Evolutionary conservation across 2,888 invertebrate species (phyloP).

Genomic region (Nezara viridula): DNA sequence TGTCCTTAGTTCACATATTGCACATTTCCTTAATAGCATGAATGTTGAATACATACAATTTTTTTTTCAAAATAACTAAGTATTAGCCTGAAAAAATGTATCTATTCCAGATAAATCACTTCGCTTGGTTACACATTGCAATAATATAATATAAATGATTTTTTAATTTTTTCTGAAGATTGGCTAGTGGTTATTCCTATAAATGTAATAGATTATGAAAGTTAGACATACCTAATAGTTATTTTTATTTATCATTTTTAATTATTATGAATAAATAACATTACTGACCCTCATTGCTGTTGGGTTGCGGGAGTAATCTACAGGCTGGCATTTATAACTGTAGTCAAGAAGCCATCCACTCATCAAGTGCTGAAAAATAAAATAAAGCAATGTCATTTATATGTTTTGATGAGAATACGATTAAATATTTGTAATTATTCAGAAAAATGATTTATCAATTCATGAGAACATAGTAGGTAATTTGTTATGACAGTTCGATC

Average conservation of each 20-base stretch:
- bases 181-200: not conserved
- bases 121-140: too few relatives aligned
- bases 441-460: not conserved
- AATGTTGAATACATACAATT: too few relatives aligned
- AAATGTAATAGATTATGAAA: slow-evolving; percentile 32
- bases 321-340: slow-evolving; percentile 92
- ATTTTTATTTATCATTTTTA: not conserved
- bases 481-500: not conserved
- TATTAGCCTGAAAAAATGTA: too few relatives aligned
- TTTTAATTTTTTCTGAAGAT: not conserved
- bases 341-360: slow-evolving; percentile 94
- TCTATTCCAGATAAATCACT: too few relatives aligned
- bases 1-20: too few relatives aligned
- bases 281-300: slow-evolving; percentile 86
- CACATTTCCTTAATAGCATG: too few relatives aligned
- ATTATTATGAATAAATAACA: not conserved
- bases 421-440: not conserved
- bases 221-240: not conserved
- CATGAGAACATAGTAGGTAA: not conserved
- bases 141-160: not conserved
- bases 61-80: too few relatives aligned
- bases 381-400: not conserved
- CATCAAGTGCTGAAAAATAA: slow-evolving; percentile 83
- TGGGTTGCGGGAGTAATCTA: slow-evolving; percentile 89
- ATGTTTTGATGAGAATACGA: not conserved